These are phyloP conservation scores for Pantherophis vulpinus DNA, from an alignment of 2,797 vertebrate species.

Conservation along the genomic window DNA sequence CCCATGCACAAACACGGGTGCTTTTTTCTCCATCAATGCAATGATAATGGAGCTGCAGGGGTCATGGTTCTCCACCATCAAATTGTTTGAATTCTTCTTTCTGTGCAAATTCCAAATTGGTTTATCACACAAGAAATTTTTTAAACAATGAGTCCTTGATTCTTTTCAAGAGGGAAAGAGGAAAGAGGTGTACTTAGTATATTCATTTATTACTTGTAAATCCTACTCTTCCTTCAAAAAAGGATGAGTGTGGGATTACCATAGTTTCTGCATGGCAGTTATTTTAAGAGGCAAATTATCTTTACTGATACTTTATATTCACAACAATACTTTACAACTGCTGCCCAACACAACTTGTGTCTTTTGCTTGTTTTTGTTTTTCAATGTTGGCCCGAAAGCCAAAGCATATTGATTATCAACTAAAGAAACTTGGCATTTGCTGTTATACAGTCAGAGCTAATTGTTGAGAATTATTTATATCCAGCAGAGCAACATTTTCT, in stretches of 20 bases:
- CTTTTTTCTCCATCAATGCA: not conserved
- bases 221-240: not conserved
- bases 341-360: constrained; percentile 19
- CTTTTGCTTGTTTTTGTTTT: not conserved
- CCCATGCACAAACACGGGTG: not conserved
- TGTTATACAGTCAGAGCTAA: constrained; percentile 64
- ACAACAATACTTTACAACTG: constrained; percentile 35
- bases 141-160: not conserved
- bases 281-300: constrained; percentile 11
- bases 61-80: not conserved
- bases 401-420: constrained; percentile 66
- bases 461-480: constrained; percentile 68
- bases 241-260: not conserved
- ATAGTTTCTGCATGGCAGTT: not conserved
- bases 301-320: constrained; percentile 19
- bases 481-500: constrained; percentile 63
- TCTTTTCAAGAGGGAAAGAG: not conserved
- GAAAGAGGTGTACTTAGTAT: not conserved
- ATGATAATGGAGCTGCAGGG: not conserved
- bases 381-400: constrained; percentile 51
- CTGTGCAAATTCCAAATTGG: not conserved
- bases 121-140: not conserved
- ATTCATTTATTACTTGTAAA: not conserved
- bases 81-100: not conserved
- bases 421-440: constrained; percentile 66